A percentile compares a stretch with the other conserved stretches of the same genome.
phyloP scores from a whole-genome alignment of 2,113 vertebrate genomes.

The Tachysurus vachellii region DNA sequence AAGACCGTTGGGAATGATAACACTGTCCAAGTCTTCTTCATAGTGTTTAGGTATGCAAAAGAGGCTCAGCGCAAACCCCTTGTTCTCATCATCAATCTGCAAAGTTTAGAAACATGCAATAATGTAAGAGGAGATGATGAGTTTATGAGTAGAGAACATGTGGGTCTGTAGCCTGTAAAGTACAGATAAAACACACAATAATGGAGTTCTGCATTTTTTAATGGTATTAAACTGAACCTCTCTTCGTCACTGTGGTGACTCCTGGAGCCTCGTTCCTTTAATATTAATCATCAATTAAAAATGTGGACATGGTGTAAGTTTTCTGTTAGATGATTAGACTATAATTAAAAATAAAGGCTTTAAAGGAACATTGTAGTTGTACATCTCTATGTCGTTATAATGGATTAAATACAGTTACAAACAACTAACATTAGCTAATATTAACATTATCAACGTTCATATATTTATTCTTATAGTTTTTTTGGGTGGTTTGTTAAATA shows the following conservation, averaged over 20 bases:
- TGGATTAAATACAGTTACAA: background rate
- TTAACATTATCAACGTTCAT: too few species aligned
- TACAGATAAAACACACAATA: background rate
- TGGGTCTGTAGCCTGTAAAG: background rate
- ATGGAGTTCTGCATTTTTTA: background rate
- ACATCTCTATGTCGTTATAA: too few species aligned
- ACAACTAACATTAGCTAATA: too few species aligned
- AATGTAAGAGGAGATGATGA: background rate
- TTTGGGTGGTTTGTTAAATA: background rate
- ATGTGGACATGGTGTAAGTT: background rate
- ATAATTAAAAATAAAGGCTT: background rate
- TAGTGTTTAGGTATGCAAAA: constrained; percentile 80
- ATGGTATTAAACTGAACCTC: background rate
- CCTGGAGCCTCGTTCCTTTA: background rate
- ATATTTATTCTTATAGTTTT: background rate
- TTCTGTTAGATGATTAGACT: background rate
- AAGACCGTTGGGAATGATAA: constrained; percentile 82
- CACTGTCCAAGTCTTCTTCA: constrained; percentile 76
- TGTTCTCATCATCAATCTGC: constrained; percentile 76
- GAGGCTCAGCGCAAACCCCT: constrained; percentile 73
- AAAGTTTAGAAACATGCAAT: background rate
- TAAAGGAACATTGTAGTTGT: background rate
- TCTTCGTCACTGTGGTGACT: background rate
- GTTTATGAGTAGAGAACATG: background rate
- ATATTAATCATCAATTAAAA: background rate